phyloP scores from a whole-genome alignment of 2,113 vertebrate genomes.

The Mus musculus region DNA sequence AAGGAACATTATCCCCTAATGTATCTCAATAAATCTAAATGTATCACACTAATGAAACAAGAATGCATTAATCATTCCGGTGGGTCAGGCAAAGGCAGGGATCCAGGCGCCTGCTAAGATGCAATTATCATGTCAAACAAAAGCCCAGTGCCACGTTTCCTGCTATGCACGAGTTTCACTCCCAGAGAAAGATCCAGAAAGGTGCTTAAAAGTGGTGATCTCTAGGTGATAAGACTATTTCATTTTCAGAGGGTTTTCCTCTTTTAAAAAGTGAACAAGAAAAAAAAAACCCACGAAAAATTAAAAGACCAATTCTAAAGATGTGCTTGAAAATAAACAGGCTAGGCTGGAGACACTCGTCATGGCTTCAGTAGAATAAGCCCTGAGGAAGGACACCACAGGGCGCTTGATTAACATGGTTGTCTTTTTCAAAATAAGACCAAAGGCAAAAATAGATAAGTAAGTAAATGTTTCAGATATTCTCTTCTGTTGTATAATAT shows the following conservation, averaged over 20 bases:
- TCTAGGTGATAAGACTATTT: not conserved
- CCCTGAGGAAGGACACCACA: not conserved
- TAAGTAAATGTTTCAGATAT: not conserved
- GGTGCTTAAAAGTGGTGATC: not conserved
- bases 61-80: not conserved
- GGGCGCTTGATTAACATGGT: not conserved
- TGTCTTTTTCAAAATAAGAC: not conserved
- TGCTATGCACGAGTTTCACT: not conserved
- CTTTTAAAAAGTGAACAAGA: not conserved
- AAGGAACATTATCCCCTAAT: not conserved
- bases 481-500: slow-evolving; percentile 10
- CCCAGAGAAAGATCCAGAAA: not conserved
- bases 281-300: not conserved
- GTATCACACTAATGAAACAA: not conserved
- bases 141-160: not conserved
- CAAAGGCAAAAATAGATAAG: slow-evolving; percentile 1
- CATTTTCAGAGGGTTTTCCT: not conserved
- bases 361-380: not conserved
- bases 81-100: not conserved
- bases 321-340: not conserved
- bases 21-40: not conserved
- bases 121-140: slow-evolving; percentile 14
- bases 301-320: not conserved
- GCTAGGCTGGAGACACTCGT: not conserved
- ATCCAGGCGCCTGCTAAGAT: not conserved